Evolutionary conservation across 2,797 vertebrate genomes (phyloP), one percentile per base, ranked within the genome.

Genomic region (Gallinago nigripennis): DNA sequence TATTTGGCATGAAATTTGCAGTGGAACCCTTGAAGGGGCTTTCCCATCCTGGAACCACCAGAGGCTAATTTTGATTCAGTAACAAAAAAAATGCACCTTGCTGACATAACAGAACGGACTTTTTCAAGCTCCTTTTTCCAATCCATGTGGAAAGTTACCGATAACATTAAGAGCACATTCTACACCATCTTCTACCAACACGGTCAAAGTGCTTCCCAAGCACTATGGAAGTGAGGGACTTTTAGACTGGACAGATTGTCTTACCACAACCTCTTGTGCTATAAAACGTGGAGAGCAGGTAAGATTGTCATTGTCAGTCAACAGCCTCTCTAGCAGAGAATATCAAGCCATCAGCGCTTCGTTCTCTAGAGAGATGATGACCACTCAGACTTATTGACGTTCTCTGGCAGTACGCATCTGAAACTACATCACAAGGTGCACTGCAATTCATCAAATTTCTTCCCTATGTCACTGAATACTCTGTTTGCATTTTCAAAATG

Each of bases 1-100:
- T 20, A 93, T 95, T 91, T 96, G 69, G 80, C 79, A 78, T 33
- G 78, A 84, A 65, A 95, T 92, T 87, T 95, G 35, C 35, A 76
- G 61, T 65, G 82, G 77, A 91, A 85, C 61, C 63, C 91, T 84
- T 80, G 60, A 89, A 93, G 56, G 72, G 70, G 35, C 54, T 94
- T 82, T 79, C 70, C 46, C 33, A 66, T 92, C 60, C 87, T 94
- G 81, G 58, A 92, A 90, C 27, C 17, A 65, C 45, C 3, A 7
- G n/a, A 85, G 58, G 17, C 24, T 58, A 30, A 82, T 94, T 95
- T 92, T 80, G 60, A 75, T 70, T 77, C 68, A 54, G n/a, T 37
- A 85, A 72, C 56, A 53, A 46, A 85, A 80, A 58, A 79, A 86
- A 31, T 20, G 2, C 41, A 94, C 87, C 91, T 95, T 94, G 82